These are phyloP conservation scores for Eupithecia pulchellata DNA, from an alignment of 2,888 invertebrate species.

Conservation along the genomic window DNA sequence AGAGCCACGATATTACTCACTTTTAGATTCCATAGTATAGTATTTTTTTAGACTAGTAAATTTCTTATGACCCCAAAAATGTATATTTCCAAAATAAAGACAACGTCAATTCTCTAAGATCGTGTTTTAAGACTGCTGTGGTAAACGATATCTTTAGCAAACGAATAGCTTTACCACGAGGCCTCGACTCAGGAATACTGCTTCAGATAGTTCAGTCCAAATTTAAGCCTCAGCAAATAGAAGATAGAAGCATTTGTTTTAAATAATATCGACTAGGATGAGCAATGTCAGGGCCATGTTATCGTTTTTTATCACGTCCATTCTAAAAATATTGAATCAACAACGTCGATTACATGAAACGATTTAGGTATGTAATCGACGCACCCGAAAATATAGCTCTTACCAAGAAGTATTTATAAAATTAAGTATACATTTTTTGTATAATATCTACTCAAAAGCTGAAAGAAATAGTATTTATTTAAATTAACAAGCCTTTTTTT, in stretches of 20 bases:
- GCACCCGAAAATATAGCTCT: not conserved
- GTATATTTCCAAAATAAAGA: not conserved
- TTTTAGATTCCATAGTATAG: not conserved
- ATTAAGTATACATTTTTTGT: too few relatives aligned
- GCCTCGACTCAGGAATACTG: not conserved
- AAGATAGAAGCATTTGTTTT: not conserved
- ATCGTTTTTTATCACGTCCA: not conserved
- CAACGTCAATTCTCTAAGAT: not conserved
- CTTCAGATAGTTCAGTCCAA: not conserved
- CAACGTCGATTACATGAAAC: not conserved
- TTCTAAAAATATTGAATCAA: not conserved
- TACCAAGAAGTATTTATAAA: too few relatives aligned
- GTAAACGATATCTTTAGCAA: not conserved
- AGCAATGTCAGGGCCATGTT: not conserved
- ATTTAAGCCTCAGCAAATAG: not conserved
- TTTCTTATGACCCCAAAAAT: not conserved
- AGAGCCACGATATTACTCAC: not conserved
- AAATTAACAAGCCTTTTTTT: too few relatives aligned
- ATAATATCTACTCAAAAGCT: too few relatives aligned
- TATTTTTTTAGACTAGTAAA: not conserved
- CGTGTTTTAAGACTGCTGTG: not conserved
- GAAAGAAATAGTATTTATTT: too few relatives aligned
- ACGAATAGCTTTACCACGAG: not conserved
- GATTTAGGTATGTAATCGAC: not conserved
- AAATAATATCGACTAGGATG: not conserved